Evolutionary conservation across 1,140 invertebrate genomes (phyloP).

Genomic region (Drosophila subpulchrella): DNA sequence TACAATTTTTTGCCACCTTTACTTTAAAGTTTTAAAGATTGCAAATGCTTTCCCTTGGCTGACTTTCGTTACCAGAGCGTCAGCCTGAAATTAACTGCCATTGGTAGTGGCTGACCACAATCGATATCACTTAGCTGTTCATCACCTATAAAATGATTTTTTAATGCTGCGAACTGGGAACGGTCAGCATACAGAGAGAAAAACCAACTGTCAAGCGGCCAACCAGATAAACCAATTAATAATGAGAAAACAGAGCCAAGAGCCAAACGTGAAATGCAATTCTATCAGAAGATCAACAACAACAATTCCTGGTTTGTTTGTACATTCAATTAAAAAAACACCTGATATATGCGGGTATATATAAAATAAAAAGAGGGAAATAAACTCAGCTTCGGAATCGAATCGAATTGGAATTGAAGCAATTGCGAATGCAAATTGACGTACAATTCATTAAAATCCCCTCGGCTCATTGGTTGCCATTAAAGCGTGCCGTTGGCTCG

Average conservation of each 20-base stretch:
- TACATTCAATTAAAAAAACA: slow-evolving; percentile 64
- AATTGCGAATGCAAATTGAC: slow-evolving; percentile 69
- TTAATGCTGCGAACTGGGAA: slow-evolving; percentile 24
- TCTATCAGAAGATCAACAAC: slow-evolving; percentile 53
- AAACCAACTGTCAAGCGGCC: slow-evolving; percentile 42
- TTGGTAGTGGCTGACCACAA: slow-evolving; percentile 22
- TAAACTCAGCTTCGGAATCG: slow-evolving; percentile 33
- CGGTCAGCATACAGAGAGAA: slow-evolving; percentile 7
- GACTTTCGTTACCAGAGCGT: background rate
- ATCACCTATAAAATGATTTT: slow-evolving; percentile 43
- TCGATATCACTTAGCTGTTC: slow-evolving; percentile 50
- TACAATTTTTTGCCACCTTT: background rate
- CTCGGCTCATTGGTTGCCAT: slow-evolving; percentile 62
- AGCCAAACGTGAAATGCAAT: slow-evolving; percentile 49
- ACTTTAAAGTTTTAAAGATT: background rate
- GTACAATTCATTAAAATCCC: slow-evolving; percentile 75
- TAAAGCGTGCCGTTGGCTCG: slow-evolving; percentile 53
- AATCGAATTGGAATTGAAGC: slow-evolving; percentile 62
- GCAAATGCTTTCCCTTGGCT: background rate
- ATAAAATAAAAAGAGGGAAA: slow-evolving; percentile 12
- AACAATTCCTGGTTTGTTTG: slow-evolving; percentile 41
- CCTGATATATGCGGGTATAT: background rate
- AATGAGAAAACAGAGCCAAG: slow-evolving; percentile 58
- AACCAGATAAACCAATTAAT: slow-evolving; percentile 59
- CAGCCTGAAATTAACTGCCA: slow-evolving; percentile 6